phyloP scores from a whole-genome alignment of 1,140 invertebrate genomes.

The Diuraphis noxia region DNA sequence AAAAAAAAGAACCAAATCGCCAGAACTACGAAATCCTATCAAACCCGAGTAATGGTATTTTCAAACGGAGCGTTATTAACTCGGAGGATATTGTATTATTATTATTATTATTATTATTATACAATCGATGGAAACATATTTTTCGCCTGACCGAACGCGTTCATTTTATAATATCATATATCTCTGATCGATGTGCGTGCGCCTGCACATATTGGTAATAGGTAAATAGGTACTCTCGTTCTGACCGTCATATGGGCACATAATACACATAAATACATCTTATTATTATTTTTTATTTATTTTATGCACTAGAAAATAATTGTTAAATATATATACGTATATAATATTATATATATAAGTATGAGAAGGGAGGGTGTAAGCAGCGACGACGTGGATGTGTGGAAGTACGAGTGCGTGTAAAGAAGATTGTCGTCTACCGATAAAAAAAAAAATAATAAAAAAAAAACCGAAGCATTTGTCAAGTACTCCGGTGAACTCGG shows the following conservation, averaged over 20 bases:
- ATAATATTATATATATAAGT: background rate
- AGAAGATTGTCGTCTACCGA: conserved; percentile 44
- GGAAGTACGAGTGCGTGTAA: background rate
- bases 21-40: conserved; percentile 38
- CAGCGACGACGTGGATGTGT: background rate
- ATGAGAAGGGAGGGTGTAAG: background rate
- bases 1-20: conserved; percentile 24
- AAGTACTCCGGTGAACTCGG: conserved; percentile 46
- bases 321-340: conserved; percentile 12
- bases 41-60: conserved; percentile 42
- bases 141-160: conserved; percentile 37
- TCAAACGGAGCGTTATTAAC: conserved; percentile 47
- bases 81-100: conserved; percentile 36
- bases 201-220: background rate
- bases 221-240: background rate
- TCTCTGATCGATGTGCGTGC: conserved; percentile 23
- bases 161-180: conserved; percentile 4
- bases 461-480: conserved; percentile 43
- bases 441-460: conserved; percentile 23
- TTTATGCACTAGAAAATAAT: conserved; percentile 18
- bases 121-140: conserved; percentile 27
- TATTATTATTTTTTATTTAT: background rate
- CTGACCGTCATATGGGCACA: background rate
- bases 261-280: background rate
- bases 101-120: conserved; percentile 26